Evolutionary conservation across 2,888 invertebrate species (phyloP).

Genomic region (Stenotaenia linearis): DNA sequence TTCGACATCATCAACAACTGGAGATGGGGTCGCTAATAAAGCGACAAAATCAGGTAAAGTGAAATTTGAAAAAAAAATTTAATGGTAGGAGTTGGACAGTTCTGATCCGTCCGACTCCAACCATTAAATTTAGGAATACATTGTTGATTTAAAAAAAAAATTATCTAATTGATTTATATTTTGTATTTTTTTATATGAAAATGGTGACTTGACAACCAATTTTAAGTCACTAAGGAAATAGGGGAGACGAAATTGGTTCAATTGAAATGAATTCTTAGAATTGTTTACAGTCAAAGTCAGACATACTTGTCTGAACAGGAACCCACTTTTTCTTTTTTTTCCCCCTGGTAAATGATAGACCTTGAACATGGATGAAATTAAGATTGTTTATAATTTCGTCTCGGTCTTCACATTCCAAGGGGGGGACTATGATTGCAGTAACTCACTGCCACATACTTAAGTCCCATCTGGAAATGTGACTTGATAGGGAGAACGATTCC

Average conservation of each 20-base stretch:
- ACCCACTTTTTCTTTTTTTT: background rate
- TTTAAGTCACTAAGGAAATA: too few species aligned
- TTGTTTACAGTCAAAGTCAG: background rate
- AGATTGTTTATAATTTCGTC: background rate
- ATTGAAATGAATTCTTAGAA: background rate
- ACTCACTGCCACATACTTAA: background rate
- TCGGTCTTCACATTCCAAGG: background rate
- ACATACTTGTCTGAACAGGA: background rate
- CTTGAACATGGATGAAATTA: background rate
- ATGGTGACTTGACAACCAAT: too few species aligned
- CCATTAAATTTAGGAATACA: too few species aligned
- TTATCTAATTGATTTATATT: too few species aligned
- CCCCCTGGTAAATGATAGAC: background rate
- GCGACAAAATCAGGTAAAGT: background rate
- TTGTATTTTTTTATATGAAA: background rate
- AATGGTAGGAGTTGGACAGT: too few species aligned
- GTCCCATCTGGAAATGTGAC: background rate
- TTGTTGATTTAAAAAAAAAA: too few species aligned
- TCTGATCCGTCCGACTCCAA: too few species aligned
- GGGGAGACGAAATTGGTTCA: background rate
- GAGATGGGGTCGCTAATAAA: background rate
- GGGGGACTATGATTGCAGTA: background rate
- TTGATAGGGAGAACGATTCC: background rate
- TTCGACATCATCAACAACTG: background rate
- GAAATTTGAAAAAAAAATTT: too few species aligned